Evolutionary conservation across 2,888 invertebrate species (phyloP), one percentile per base, ranked within the genome.

Genomic region (Apamea sordens): DNA sequence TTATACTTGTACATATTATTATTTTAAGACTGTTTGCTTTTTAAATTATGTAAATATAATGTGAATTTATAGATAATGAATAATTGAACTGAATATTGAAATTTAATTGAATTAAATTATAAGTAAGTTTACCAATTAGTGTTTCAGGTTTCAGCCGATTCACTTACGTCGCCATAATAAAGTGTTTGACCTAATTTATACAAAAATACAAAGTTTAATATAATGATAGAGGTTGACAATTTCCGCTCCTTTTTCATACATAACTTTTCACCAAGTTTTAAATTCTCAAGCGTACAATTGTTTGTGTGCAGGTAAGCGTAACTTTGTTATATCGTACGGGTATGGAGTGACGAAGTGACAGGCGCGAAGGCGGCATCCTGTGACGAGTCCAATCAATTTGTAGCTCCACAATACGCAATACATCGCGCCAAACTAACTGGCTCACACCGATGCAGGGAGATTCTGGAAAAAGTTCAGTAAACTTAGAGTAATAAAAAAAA

Each of bases 351-450:
- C 94, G 94, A 93, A 92, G 93, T 94, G 96, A 96, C 96, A 94
- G 93, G 93, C 94, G 93, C 91, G 92, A 91, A 93, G 94, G 93
- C 96, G 96, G 96, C 94, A 89, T 92, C 93, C 91, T 95, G 94
- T 94, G 94, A 92, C 93, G 94, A 90, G 89, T 85, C 96, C 96
- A 95, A 96, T 96, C 96, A 96, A 96, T 96, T 96, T 96, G 96
- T 96, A 93, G 92, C 87, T 89, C 88, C 93, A 95, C 96, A 95
- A 95, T 95, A 94, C 96, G 94, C 94, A 93, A 95, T 95, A 95
- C 93, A 95, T 96, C 94, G 93, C 90, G 88, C 86, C 89, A 88
- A 92, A 92, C 93, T 94, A 95, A 95, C 95, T 93, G 93, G 94
- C 93, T 94, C 92, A 93, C 93, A 93, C 93, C 89, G 92, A 85